phyloP scores from a whole-genome alignment of 2,888 invertebrate species.

The Odontocolon sp. region DNA sequence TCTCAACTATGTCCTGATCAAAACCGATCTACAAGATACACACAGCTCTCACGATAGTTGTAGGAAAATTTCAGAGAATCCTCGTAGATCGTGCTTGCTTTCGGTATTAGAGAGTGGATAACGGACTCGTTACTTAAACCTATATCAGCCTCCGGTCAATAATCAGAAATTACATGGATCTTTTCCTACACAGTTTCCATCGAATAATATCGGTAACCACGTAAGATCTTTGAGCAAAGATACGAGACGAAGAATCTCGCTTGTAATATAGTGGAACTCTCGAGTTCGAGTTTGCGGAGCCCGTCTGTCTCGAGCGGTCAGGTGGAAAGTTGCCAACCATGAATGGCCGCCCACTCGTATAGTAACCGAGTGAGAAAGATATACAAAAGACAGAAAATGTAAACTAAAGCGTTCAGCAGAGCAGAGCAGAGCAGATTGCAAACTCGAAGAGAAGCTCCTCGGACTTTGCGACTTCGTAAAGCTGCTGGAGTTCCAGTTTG shows the following conservation, averaged over 20 bases:
- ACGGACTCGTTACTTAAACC: too few species aligned
- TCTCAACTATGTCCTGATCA: slow-evolving; percentile 53
- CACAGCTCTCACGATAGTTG: slow-evolving; percentile 4
- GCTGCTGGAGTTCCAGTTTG: background rate
- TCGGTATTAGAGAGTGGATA: background rate
- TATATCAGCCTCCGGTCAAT: too few species aligned
- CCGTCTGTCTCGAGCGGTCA: slow-evolving; percentile 52
- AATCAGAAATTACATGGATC: background rate
- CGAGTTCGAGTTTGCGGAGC: background rate
- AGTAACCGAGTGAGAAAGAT: slow-evolving; percentile 1
- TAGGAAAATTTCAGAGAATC: slow-evolving; percentile 20
- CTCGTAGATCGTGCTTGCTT: slow-evolving; percentile 18
- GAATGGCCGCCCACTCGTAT: slow-evolving; percentile 62
- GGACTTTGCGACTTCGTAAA: background rate
- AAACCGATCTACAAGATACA: slow-evolving; percentile 23
- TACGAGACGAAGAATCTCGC: slow-evolving; percentile 2
- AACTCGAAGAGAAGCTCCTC: background rate
- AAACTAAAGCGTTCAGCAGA: background rate
- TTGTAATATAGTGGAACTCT: background rate
- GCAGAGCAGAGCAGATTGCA: slow-evolving; percentile 6
- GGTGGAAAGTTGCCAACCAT: slow-evolving; percentile 62
- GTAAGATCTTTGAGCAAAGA: too few species aligned
- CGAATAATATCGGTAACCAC: background rate
- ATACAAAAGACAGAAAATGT: background rate
- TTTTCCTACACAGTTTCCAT: slow-evolving; percentile 6